Conservation (phyloP, 1,140 invertebrate genomes). For the Ditylenchus dipsaci region DNA sequence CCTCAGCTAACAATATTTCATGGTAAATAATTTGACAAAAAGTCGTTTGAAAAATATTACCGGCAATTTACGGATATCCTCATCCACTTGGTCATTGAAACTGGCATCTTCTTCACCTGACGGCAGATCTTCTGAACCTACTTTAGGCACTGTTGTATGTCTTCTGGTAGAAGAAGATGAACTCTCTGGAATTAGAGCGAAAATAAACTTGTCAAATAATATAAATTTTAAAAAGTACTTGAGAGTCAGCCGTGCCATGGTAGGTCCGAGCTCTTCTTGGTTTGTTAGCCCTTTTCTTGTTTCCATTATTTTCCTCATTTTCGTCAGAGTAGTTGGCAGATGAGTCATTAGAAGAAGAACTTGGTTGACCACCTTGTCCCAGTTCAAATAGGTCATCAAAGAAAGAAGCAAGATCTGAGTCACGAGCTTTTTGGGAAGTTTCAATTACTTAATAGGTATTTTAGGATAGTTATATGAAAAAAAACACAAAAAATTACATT, state of each 20-base stretch:
- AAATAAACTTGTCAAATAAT: background rate
- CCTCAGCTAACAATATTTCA: slow-evolving; percentile 9
- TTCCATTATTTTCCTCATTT: slow-evolving; percentile 9
- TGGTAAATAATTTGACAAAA: background rate
- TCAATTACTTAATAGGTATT: slow-evolving; percentile 19
- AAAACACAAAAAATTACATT: background rate
- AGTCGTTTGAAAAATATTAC: background rate
- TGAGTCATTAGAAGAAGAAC: slow-evolving; percentile 10
- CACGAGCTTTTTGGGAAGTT: slow-evolving; percentile 24
- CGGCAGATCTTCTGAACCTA: background rate
- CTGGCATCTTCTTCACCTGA: slow-evolving; percentile 24
- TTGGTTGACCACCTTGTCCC: background rate
- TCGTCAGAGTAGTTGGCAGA: slow-evolving; percentile 1
- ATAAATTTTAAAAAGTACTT: background rate
- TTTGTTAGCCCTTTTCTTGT: slow-evolving; percentile 14
- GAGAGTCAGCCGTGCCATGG: slow-evolving; percentile 22
- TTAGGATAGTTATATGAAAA: background rate
- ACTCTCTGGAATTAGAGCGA: slow-evolving; percentile 11
- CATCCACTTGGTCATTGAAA: slow-evolving; percentile 23
- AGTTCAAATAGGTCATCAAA: slow-evolving; percentile 40
- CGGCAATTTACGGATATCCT: slow-evolving; percentile 27
- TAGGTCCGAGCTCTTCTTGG: slow-evolving; percentile 33
- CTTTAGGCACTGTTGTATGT: slow-evolving; percentile 39
- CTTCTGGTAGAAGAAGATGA: slow-evolving; percentile 30
- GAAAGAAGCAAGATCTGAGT: slow-evolving; percentile 29